phyloP scores from a whole-genome alignment of 2,888 invertebrate species.

The Platycnemis pennipes region DNA sequence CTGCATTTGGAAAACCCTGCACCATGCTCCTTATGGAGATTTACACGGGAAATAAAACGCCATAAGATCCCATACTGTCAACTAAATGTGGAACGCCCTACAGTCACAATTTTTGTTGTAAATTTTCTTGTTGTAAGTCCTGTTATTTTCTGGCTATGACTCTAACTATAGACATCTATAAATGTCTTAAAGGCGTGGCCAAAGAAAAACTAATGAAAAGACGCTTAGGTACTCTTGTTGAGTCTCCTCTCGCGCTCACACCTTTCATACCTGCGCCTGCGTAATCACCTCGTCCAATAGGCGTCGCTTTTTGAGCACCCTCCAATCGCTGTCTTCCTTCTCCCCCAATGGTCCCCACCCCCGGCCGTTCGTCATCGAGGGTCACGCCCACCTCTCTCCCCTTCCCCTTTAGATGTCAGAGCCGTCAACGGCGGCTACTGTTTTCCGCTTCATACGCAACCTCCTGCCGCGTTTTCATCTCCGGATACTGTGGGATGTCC shows the following conservation, averaged over 20 bases:
- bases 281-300: not conserved
- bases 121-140: too few species aligned
- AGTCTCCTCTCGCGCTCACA: not conserved
- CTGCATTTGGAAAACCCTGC: too few species aligned
- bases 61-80: too few species aligned
- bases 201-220: not conserved
- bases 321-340: not conserved
- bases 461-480: not conserved
- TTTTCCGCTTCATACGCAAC: not conserved
- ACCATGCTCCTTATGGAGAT: too few species aligned
- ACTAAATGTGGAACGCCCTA: too few species aligned
- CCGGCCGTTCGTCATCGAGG: not conserved
- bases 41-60: too few species aligned
- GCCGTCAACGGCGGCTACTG: not conserved
- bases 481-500: slow-evolving; percentile 1
- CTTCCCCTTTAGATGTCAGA: not conserved
- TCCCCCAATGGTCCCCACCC: not conserved
- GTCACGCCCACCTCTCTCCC: not conserved
- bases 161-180: too few species aligned
- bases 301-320: not conserved
- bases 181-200: too few species aligned
- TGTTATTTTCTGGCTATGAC: too few species aligned
- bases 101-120: too few species aligned
- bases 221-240: not conserved
- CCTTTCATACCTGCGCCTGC: not conserved